Evolutionary conservation across 2,888 invertebrate genomes (phyloP).

Genomic region (Drosophila stalkeri): DNA sequence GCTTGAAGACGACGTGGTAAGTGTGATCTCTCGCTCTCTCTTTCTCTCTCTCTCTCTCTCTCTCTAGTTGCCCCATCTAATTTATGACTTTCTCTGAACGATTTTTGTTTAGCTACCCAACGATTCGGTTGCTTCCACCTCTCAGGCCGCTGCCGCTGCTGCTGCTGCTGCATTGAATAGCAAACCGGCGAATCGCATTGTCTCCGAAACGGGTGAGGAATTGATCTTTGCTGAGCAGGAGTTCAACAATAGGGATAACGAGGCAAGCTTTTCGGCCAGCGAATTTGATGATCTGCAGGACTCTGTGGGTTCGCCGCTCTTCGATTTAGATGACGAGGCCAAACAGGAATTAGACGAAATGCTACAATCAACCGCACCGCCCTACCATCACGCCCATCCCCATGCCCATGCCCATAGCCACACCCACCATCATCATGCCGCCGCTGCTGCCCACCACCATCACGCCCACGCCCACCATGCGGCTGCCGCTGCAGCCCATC

Average conservation of each 20-base stretch:
- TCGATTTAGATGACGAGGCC: slow-evolving; percentile 85
- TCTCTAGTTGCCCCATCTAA: not conserved
- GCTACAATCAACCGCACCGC: slow-evolving; percentile 84
- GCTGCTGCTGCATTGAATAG: slow-evolving; percentile 60
- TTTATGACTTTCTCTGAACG: slow-evolving; percentile 13
- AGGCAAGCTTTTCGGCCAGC: slow-evolving; percentile 42
- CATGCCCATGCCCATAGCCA: slow-evolving; percentile 47
- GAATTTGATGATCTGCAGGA: slow-evolving; percentile 79
- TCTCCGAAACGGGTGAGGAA: slow-evolving; percentile 69
- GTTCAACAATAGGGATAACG: slow-evolving; percentile 36
- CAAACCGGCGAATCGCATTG: slow-evolving; percentile 33
- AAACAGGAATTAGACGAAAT: slow-evolving; percentile 84
- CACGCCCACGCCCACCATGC: slow-evolving; percentile 62
- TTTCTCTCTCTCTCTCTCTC: not conserved
- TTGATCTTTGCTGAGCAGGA: slow-evolving; percentile 26
- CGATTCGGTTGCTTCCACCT: slow-evolving; percentile 80
- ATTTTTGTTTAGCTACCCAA: slow-evolving; percentile 45
- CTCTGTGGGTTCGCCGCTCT: slow-evolving; percentile 83
- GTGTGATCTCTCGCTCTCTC: slow-evolving; percentile 26
- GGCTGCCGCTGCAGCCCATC: slow-evolving; percentile 65
- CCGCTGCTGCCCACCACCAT: slow-evolving; percentile 54
- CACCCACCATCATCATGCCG: slow-evolving; percentile 64
- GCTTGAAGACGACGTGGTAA: slow-evolving; percentile 80
- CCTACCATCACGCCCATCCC: slow-evolving; percentile 79
- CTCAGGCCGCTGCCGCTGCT: slow-evolving; percentile 76